Conservation (phyloP, 2,113 vertebrate species). For the Bubo scandiacus region DNA sequence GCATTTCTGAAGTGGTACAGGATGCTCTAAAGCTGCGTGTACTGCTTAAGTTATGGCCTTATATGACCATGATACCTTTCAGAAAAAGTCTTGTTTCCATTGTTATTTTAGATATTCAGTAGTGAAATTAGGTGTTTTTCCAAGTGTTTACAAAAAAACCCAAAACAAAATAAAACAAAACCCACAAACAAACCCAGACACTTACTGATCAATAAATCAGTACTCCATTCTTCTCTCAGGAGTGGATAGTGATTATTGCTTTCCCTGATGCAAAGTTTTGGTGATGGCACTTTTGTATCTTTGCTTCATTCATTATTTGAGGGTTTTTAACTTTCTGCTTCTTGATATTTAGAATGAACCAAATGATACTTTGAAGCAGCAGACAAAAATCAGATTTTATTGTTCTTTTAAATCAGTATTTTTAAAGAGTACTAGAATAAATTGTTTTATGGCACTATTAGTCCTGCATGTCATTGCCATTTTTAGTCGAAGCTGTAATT, state of each 20-base stretch:
- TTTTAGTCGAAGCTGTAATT: slow-evolving; percentile 50
- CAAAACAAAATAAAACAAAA: neutral
- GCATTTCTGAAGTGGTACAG: neutral
- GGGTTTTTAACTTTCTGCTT: neutral
- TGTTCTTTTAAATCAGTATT: slow-evolving; percentile 61
- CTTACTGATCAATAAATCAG: neutral
- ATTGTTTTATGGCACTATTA: slow-evolving; percentile 56
- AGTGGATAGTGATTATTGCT: neutral
- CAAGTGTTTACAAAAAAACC: neutral
- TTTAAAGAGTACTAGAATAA: slow-evolving; percentile 44
- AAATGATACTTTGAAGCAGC: slow-evolving; percentile 37
- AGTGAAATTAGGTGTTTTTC: neutral
- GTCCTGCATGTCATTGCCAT: slow-evolving; percentile 4
- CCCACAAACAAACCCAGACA: neutral
- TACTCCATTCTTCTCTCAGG: neutral
- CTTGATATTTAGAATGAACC: slow-evolving; percentile 58
- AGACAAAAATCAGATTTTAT: slow-evolving; percentile 51
- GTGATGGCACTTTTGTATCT: neutral
- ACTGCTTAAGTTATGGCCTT: neutral
- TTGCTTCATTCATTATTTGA: neutral
- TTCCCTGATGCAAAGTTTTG: neutral
- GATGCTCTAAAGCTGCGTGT: neutral
- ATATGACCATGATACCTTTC: neutral
- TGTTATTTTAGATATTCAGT: neutral
- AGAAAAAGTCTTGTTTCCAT: neutral